Evolutionary conservation across 2,888 invertebrate genomes (phyloP).

Genomic region (Linhomoeus sp.): DNA sequence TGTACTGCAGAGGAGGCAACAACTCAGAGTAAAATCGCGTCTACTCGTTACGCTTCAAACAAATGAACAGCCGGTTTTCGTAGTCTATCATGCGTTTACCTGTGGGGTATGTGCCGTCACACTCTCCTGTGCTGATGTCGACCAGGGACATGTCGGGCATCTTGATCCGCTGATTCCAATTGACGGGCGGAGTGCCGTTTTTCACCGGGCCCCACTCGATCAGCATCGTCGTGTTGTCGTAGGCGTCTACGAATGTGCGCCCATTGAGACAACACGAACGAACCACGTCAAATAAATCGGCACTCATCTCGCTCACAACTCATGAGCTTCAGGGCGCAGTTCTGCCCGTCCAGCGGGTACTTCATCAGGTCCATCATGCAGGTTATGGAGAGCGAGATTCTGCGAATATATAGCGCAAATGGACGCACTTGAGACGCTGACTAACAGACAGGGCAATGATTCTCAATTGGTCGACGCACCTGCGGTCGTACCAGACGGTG

Average conservation of each 20-base stretch:
- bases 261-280: no score
- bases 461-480: no score
- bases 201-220: not conserved
- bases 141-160: not conserved
- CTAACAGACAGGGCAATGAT: no score
- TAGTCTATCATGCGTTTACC: not conserved
- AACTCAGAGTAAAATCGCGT: no score
- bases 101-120: not conserved
- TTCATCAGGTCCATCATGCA: constrained; percentile 99
- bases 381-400: constrained; percentile 83
- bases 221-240: not conserved
- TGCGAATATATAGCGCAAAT: not conserved
- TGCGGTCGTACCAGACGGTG: not conserved
- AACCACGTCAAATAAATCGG: no score
- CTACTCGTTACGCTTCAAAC: no score
- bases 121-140: not conserved
- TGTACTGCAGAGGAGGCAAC: no score
- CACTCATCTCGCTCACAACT: constrained; percentile 57
- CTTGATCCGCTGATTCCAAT: not conserved
- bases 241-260: not conserved
- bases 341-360: constrained; percentile 90
- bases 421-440: no score
- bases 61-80: no score
- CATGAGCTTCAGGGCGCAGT: constrained; percentile 97
- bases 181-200: not conserved